These are phyloP conservation scores for Vulpes vulpes DNA, from an alignment of 2,113 vertebrate genomes.

Conservation along the genomic window DNA sequence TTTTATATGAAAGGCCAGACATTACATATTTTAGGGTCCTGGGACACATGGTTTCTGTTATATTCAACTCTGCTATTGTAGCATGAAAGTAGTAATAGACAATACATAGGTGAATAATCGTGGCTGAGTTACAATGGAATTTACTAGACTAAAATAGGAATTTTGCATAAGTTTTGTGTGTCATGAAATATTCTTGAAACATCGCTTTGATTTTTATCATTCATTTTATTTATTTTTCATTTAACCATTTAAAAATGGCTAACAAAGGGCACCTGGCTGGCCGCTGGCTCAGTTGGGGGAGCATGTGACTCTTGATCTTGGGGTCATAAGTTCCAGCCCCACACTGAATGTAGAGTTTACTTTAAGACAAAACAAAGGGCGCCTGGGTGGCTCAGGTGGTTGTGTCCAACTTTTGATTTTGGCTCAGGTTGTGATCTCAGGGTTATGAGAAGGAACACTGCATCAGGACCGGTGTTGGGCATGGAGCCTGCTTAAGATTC, in stretches of 20 bases:
- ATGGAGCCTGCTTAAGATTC: not conserved
- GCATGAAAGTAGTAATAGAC: not conserved
- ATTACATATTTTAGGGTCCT: not conserved
- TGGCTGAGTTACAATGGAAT: not conserved
- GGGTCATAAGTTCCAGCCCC: not conserved
- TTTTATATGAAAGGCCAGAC: not conserved
- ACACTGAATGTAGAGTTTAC: not conserved
- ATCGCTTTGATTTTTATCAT: not conserved
- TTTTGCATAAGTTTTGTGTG: not conserved
- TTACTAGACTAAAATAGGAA: slow-evolving; percentile 11
- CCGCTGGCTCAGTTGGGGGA: not conserved
- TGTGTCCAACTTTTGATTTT: not conserved
- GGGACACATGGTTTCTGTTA: not conserved
- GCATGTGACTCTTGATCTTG: not conserved
- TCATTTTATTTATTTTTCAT: not conserved
- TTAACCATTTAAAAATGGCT: not conserved
- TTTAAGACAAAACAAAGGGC: not conserved
- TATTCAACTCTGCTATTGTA: not conserved
- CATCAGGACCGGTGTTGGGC: not conserved
- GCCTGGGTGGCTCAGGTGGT: not conserved
- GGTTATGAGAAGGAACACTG: too few species aligned
- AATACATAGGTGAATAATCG: not conserved
- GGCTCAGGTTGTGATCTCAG: not conserved
- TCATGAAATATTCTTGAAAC: not conserved
- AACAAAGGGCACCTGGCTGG: not conserved